Evolutionary conservation across 2,113 vertebrate genomes (phyloP).

Genomic region (Xiphophorus hellerii): DNA sequence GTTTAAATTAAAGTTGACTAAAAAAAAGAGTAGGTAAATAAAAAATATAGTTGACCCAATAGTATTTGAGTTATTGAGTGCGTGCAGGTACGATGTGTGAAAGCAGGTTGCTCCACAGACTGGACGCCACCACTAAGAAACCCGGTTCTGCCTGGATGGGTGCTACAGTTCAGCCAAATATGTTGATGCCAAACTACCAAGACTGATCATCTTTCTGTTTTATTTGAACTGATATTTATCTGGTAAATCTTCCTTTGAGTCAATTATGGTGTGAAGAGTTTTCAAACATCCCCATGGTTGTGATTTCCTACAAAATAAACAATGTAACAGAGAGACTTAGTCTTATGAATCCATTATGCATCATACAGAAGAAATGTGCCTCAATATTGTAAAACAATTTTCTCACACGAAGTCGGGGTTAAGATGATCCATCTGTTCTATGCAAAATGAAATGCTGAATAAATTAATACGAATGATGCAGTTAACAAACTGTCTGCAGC

Average conservation of each 20-base stretch:
- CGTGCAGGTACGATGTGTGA: neutral
- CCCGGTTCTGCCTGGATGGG: too few relatives aligned
- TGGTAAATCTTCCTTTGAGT: too few relatives aligned
- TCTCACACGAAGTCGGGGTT: slow-evolving; percentile 1
- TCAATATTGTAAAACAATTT: neutral
- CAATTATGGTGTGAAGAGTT: too few relatives aligned
- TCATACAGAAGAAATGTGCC: neutral
- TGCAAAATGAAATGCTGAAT: slow-evolving; percentile 33
- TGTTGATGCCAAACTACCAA: too few relatives aligned
- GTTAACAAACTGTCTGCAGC: slow-evolving; percentile 43
- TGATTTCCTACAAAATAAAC: neutral
- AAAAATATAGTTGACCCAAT: too few relatives aligned
- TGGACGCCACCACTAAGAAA: too few relatives aligned
- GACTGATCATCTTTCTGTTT: too few relatives aligned
- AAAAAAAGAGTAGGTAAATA: too few relatives aligned
- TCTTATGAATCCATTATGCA: neutral
- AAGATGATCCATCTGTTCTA: slow-evolving; percentile 22
- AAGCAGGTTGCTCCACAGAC: neutral
- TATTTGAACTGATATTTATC: too few relatives aligned
- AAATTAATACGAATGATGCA: slow-evolving; percentile 49
- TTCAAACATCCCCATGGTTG: neutral
- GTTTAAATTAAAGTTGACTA: too few relatives aligned
- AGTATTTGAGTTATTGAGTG: neutral
- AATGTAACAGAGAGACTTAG: neutral
- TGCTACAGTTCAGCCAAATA: too few relatives aligned